These are phyloP conservation scores for Hypomecis atomaria DNA, from an alignment of 2,888 invertebrate genomes.

Conservation along the genomic window DNA sequence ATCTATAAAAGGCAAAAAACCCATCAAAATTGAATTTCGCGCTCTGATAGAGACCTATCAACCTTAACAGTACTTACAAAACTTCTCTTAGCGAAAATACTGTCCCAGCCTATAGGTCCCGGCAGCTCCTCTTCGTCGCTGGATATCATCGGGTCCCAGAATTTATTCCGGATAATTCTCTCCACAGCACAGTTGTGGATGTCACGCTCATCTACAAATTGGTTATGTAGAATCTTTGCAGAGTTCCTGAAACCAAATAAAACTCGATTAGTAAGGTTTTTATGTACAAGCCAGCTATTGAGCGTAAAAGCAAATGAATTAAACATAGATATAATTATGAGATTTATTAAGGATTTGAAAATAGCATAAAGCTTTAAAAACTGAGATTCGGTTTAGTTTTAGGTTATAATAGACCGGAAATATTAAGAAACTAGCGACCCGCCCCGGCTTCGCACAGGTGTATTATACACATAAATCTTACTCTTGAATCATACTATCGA, in stretches of 20 bases:
- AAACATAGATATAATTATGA: too few species aligned
- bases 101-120: conserved; percentile 63
- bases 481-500: too few species aligned
- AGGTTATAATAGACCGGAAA: too few species aligned
- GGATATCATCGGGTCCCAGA: conserved; percentile 61
- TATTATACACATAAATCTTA: too few species aligned
- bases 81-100: conserved; percentile 54
- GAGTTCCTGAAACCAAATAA: conserved; percentile 1
- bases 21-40: too few species aligned
- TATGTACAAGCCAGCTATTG: too few species aligned
- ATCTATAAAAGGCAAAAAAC: too few species aligned
- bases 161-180: conserved; percentile 65
- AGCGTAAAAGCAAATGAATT: too few species aligned
- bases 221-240: background rate
- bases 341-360: too few species aligned
- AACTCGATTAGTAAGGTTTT: background rate
- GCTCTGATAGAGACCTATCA: too few species aligned
- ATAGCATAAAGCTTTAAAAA: background rate
- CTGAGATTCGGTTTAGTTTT: background rate
- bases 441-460: too few species aligned
- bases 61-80: conserved; percentile 44
- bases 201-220: conserved; percentile 60
- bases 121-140: conserved; percentile 62
- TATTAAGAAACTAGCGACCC: too few species aligned
- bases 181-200: conserved; percentile 66